phyloP scores from a whole-genome alignment of 1,140 invertebrate genomes.

The Drosophila pachea region DNA sequence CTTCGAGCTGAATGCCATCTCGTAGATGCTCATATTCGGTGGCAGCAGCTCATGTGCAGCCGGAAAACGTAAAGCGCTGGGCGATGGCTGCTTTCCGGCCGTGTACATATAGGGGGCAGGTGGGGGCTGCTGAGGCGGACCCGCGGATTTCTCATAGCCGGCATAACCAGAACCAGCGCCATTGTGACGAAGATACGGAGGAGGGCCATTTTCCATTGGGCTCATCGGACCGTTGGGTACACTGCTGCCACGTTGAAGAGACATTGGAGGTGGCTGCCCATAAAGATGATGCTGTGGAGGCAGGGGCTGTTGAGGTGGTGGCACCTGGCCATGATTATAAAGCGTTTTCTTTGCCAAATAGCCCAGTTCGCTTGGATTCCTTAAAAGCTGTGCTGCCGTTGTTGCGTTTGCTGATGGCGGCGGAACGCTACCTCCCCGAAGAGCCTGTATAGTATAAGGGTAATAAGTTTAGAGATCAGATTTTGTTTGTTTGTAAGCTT shows the following conservation, averaged over 20 bases:
- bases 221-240: conserved; percentile 76
- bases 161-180: conserved; percentile 57
- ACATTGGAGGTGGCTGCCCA: conserved; percentile 51
- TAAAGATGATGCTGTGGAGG: conserved; percentile 65
- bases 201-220: conserved; percentile 69
- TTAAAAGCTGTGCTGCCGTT: conserved; percentile 53
- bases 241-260: conserved; percentile 66
- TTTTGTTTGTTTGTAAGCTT: conserved; percentile 5
- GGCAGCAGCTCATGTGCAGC: conserved; percentile 75
- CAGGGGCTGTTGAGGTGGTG: conserved; percentile 45
- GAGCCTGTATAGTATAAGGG: conserved; percentile 22
- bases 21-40: conserved; percentile 78
- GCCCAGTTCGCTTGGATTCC: conserved; percentile 72
- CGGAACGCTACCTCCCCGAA: conserved; percentile 70
- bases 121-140: conserved; percentile 56
- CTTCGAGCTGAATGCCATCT: conserved; percentile 77
- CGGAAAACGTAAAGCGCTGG: conserved; percentile 69
- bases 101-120: conserved; percentile 60
- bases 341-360: conserved; percentile 70
- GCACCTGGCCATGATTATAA: conserved; percentile 65
- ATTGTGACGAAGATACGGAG: conserved; percentile 65
- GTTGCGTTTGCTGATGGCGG: conserved; percentile 51
- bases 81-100: conserved; percentile 65
- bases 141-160: conserved; percentile 54
- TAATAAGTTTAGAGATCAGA: background rate